Conservation (phyloP, 1,140 invertebrate species). For the Euura lappo region DNA sequence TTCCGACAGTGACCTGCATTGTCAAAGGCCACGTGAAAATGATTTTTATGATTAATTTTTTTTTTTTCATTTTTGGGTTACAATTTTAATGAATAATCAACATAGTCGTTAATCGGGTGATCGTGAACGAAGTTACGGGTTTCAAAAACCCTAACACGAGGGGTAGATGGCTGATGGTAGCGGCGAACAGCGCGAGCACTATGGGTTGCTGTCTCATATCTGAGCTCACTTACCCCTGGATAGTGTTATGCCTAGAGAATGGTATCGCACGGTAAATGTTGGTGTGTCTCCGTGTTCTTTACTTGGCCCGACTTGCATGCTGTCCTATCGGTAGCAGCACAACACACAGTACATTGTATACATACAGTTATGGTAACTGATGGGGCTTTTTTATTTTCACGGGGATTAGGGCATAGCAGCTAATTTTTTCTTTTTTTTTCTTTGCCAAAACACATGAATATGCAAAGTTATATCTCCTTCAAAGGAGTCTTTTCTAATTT, state of each 20-base stretch:
- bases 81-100: no score
- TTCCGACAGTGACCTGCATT: no score
- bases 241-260: conserved; percentile 59
- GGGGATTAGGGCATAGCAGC: background rate
- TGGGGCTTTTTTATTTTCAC: background rate
- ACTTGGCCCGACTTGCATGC: conserved; percentile 62
- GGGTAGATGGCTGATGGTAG: conserved; percentile 12
- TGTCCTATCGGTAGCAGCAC: conserved; percentile 60
- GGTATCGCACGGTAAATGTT: conserved; percentile 57
- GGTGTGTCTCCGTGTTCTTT: conserved; percentile 59
- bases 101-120: no score
- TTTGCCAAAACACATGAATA: no score
- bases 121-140: background rate
- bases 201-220: conserved; percentile 51
- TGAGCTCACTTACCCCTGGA: conserved; percentile 61
- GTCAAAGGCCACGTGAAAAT: no score
- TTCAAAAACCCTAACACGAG: background rate
- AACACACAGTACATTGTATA: conserved; percentile 59
- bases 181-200: conserved; percentile 13
- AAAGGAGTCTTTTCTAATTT: no score
- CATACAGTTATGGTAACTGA: conserved; percentile 14
- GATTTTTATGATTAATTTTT: no score
- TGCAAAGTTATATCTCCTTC: no score
- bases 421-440: no score
- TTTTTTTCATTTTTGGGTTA: no score